Conservation (phyloP, 2,888 invertebrate species). For the Andrena fulva region DNA sequence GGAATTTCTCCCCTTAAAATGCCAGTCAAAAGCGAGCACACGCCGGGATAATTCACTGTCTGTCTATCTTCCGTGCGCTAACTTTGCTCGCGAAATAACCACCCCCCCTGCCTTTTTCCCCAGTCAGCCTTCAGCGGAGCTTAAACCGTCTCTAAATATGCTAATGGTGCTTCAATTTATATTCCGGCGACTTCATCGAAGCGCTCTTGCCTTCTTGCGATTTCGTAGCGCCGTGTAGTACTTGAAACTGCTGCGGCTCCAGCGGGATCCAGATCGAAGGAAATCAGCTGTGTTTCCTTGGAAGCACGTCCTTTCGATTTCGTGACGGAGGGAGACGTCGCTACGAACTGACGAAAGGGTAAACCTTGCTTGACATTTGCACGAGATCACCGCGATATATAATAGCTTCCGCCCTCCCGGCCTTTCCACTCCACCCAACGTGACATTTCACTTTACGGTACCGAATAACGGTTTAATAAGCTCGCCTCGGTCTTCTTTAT, state of each 20-base stretch:
- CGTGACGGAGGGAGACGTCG: neutral
- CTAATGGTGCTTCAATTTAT: neutral
- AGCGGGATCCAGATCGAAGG: too few species aligned
- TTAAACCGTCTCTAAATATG: neutral
- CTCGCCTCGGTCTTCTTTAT: conserved; percentile 48
- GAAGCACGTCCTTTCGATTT: neutral
- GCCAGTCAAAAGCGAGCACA: conserved; percentile 44
- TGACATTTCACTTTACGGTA: conserved; percentile 46
- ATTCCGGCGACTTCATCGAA: too few species aligned
- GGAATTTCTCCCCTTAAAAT: conserved; percentile 29
- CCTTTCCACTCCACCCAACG: conserved; percentile 6
- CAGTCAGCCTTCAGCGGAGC: neutral
- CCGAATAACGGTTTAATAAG: conserved; percentile 61
- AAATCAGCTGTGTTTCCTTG: neutral
- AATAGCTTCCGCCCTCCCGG: neutral
- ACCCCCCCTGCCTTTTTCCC: neutral
- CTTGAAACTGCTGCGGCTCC: too few species aligned
- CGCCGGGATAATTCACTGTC: conserved; percentile 18
- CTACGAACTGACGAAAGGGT: neutral
- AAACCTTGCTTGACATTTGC: conserved; percentile 30
- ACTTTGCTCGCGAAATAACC: conserved; percentile 3
- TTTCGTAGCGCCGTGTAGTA: too few species aligned
- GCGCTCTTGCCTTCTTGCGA: too few species aligned
- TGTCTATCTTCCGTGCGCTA: neutral
- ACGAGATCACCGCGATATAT: conserved; percentile 39